Evolutionary conservation across 1,140 invertebrate species (phyloP).

Genomic region (Nomia melanderi): DNA sequence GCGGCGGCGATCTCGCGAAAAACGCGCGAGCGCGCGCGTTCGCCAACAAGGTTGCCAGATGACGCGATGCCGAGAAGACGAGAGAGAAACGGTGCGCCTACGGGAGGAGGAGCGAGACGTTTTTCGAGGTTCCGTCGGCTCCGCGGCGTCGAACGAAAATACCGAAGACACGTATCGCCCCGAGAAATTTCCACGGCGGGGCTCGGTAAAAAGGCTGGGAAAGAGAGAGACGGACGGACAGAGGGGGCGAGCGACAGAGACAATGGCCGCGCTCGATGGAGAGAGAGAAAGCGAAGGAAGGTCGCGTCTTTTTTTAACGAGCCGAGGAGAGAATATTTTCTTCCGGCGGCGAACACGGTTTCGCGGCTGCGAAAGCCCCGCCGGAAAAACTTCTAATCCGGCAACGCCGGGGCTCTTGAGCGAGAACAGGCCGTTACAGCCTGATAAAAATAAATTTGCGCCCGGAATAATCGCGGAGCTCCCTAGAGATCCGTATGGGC

Average conservation of each 20-base stretch:
- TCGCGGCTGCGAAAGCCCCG: constrained; percentile 40
- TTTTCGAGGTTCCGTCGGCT: constrained; percentile 35
- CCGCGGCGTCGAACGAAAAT: constrained; percentile 42
- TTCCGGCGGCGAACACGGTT: neutral
- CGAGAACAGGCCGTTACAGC: constrained; percentile 61
- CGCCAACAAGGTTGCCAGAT: constrained; percentile 32
- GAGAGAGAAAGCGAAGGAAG: neutral
- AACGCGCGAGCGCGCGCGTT: constrained; percentile 8
- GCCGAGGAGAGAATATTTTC: constrained; percentile 3
- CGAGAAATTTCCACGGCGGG: neutral
- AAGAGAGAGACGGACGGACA: neutral
- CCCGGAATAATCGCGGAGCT: constrained; percentile 67
- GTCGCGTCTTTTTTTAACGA: constrained; percentile 29
- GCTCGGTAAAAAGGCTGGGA: neutral
- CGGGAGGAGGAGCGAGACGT: neutral
- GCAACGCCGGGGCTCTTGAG: constrained; percentile 56
- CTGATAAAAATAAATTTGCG: constrained; percentile 68
- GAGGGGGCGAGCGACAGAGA: neutral
- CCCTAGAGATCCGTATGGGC: constrained; percentile 64
- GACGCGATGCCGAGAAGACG: neutral
- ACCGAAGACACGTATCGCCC: constrained; percentile 22
- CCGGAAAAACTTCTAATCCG: constrained; percentile 63
- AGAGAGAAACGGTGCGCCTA: neutral
- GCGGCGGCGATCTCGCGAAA: constrained; percentile 16
- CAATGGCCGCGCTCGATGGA: too few relatives aligned